Conservation (phyloP, 2,888 invertebrate species). For the Xiphydria camelus region DNA sequence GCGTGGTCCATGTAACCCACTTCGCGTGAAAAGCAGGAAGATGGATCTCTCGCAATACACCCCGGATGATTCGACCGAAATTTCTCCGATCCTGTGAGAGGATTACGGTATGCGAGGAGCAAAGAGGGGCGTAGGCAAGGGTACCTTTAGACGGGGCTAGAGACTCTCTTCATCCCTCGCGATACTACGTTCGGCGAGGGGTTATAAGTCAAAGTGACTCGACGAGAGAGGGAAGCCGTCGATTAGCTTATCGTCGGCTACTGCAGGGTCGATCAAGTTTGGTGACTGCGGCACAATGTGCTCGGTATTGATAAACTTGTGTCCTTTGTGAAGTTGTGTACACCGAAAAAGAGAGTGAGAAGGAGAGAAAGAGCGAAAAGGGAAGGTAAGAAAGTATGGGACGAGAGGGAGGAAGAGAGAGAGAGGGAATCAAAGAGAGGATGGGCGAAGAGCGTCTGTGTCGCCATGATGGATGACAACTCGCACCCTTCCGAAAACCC, state of each 20-base stretch:
- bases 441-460: neutral
- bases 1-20: no score
- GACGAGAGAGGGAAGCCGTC: neutral
- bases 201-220: constrained; percentile 1
- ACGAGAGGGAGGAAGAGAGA: neutral
- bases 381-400: no score
- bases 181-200: neutral
- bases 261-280: no score
- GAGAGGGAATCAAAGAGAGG: neutral
- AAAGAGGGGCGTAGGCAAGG: no score
- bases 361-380: neutral
- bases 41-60: no score
- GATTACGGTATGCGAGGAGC: no score
- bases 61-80: no score
- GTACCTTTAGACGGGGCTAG: no score
- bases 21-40: no score
- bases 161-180: neutral
- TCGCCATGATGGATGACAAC: constrained; percentile 2
- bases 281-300: neutral
- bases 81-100: no score
- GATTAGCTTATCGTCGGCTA: constrained; percentile 1
- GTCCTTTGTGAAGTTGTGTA: neutral
- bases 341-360: neutral
- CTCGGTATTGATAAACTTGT: neutral
- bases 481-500: neutral